Conservation (phyloP, 2,888 invertebrate genomes). For the Encarsia formosa region DNA sequence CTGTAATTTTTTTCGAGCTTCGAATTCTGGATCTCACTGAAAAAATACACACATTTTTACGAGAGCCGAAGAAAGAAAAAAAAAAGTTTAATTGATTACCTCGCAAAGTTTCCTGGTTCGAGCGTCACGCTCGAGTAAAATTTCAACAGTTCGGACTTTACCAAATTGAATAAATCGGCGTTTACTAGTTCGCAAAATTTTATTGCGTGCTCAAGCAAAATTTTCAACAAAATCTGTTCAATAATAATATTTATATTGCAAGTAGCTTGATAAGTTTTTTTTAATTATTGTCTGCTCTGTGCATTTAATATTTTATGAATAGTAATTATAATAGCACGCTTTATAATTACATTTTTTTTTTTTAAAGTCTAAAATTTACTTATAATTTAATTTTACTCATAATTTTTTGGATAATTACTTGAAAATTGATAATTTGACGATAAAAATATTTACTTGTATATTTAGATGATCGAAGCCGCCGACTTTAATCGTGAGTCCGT, state of each 20-base stretch:
- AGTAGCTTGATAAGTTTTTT: too few species aligned
- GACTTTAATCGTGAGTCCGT: constrained; percentile 64
- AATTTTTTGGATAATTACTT: background rate
- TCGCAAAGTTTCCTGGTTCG: constrained; percentile 68
- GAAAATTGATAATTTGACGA: background rate
- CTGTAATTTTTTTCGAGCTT: too few species aligned
- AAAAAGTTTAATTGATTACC: constrained; percentile 53
- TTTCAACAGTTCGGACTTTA: constrained; percentile 64
- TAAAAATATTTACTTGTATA: constrained; percentile 57
- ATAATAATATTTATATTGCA: too few species aligned
- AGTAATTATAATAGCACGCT: too few species aligned
- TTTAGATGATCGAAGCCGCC: constrained; percentile 72
- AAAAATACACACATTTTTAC: too few species aligned
- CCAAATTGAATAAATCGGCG: constrained; percentile 63
- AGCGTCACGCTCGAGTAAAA: constrained; percentile 69
- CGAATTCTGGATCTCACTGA: too few species aligned
- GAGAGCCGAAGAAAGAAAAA: too few species aligned
- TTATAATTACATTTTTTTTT: too few species aligned
- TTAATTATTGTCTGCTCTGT: too few species aligned
- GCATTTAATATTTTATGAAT: too few species aligned
- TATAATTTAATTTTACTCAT: background rate
- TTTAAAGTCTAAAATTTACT: too few species aligned
- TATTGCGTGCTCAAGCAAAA: constrained; percentile 65
- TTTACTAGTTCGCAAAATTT: constrained; percentile 56
- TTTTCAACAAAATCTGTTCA: constrained; percentile 66